Base-by-base conservation (phyloP, 1,140 invertebrate species). In the Triops cancriformis region DNA sequence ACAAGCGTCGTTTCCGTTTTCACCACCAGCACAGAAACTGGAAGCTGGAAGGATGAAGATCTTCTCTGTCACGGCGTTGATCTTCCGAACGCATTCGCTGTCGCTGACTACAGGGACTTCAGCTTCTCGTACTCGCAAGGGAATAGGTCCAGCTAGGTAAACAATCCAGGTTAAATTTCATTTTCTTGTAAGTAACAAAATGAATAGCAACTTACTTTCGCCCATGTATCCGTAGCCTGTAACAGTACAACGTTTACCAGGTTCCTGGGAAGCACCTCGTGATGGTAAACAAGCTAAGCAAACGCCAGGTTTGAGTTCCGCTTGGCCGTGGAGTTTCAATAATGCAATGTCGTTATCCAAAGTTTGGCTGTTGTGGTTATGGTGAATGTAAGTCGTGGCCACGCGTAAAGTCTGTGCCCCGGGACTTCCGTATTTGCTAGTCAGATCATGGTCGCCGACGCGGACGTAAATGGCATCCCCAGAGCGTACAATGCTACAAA, bases 281-380 rank as follows among this genome's bases (percentile, higher is more conserved):
- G 93, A 92, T 37, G 96, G 93, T 43, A 98, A 85, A 84, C 97
- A 98, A 9, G 96, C 94, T 51, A 93, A 83, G 79, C 92, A 92
- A 14, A 94, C 91, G 41, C 91, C 93, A 83, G 93, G 92, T 80
- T 91, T 92, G 2, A 98, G 88, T 83, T 95, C 93, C 0, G 93
- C 94, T 83, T 97, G 94, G 0, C 93, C 92, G 80, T 95, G 91
- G 7, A 98, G 88, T 83, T 97, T 97, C 9, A 98, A 86, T 11
- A 98, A 83, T 0, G 96, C 97, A 80, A 98, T 97, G 82, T 98
- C 96, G 82, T 98, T 97, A 83, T 98, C 95, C 79, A 98, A 86
- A 0, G 96, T 98, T 84, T 97, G 94, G 79, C 93, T 95, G 84
- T 98, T 97, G 86, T 98, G 96, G 85, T 97, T 96, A 81, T 97